phyloP scores from a whole-genome alignment of 92 coral and sea anemone species.

The Pocillopora grandis region DNA sequence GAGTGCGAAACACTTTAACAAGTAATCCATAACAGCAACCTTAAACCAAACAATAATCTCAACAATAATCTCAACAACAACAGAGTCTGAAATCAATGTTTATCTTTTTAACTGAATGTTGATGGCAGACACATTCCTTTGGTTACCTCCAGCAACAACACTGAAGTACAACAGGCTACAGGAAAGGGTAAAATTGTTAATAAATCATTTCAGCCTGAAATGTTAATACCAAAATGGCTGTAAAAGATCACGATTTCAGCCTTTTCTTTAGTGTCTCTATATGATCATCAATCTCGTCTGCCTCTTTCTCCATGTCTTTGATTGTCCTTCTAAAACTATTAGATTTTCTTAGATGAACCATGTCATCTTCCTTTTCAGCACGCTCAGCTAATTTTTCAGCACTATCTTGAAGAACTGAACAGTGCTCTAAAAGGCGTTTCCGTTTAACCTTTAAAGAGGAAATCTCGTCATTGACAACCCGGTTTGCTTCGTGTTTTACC shows the following conservation, averaged over 20 bases:
- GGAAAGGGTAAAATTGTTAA: neutral
- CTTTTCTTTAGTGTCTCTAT: conserved; percentile 46
- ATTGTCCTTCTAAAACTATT: conserved; percentile 73
- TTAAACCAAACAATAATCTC: conserved; percentile 3
- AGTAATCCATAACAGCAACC: conserved; percentile 19
- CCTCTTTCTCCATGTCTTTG: conserved; percentile 64
- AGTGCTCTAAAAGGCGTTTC: conserved; percentile 58
- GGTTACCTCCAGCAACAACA: neutral
- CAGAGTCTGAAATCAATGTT: too few species aligned
- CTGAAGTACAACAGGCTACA: neutral
- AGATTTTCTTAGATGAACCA: conserved; percentile 68
- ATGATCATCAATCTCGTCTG: conserved; percentile 50
- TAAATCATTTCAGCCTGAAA: neutral
- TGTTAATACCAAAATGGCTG: conserved; percentile 11
- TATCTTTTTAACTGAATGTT: neutral
- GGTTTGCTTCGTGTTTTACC: conserved; percentile 53
- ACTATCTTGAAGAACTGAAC: conserved; percentile 57
- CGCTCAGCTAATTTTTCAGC: conserved; percentile 33
- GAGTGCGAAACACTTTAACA: neutral
- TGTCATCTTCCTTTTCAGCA: conserved; percentile 64
- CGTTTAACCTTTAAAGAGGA: conserved; percentile 45
- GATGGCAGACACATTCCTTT: neutral
- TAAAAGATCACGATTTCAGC: conserved; percentile 26
- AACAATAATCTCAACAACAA: neutral
- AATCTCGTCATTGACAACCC: conserved; percentile 60